Evolutionary conservation across 92 coral and sea anemone genomes (phyloP).

Genomic region (Actinostola sp.): DNA sequence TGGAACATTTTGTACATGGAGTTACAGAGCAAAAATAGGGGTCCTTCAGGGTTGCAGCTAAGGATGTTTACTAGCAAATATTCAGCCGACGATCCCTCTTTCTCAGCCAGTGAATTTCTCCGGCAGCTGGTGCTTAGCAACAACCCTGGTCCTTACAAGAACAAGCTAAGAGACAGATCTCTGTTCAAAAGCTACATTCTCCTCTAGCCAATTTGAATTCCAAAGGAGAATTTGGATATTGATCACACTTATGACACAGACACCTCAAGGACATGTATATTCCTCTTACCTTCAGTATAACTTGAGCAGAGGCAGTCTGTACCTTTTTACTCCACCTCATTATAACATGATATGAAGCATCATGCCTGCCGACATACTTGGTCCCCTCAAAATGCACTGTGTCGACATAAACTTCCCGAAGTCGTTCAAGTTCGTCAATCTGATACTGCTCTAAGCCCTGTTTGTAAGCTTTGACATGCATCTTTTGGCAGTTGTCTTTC

Average conservation of each 20-base stretch:
- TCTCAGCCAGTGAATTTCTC: too few species aligned
- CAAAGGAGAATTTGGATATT: too few species aligned
- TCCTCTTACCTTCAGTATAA: conserved; percentile 57
- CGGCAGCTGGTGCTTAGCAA: too few species aligned
- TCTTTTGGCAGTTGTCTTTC: conserved; percentile 79
- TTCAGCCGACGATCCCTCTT: too few species aligned
- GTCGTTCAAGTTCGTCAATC: conserved; percentile 41
- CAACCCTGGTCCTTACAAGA: too few species aligned
- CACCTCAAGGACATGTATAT: neutral
- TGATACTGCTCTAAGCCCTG: conserved; percentile 62
- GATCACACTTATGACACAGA: neutral
- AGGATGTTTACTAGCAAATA: too few species aligned
- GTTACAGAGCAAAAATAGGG: too few species aligned
- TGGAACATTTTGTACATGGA: neutral
- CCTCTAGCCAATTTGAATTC: too few species aligned
- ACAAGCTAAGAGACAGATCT: too few species aligned
- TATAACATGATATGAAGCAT: conserved; percentile 54
- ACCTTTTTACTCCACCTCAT: conserved; percentile 69
- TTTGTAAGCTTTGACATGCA: conserved; percentile 63
- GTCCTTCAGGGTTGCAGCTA: too few species aligned
- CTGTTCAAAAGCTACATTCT: too few species aligned
- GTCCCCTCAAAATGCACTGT: conserved; percentile 52
- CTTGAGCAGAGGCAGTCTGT: conserved; percentile 60
- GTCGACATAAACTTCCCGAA: conserved; percentile 23
- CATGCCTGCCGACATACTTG: conserved; percentile 27